Evolutionary conservation across 1,140 invertebrate genomes (phyloP).

Genomic region (Ephestia elutella): DNA sequence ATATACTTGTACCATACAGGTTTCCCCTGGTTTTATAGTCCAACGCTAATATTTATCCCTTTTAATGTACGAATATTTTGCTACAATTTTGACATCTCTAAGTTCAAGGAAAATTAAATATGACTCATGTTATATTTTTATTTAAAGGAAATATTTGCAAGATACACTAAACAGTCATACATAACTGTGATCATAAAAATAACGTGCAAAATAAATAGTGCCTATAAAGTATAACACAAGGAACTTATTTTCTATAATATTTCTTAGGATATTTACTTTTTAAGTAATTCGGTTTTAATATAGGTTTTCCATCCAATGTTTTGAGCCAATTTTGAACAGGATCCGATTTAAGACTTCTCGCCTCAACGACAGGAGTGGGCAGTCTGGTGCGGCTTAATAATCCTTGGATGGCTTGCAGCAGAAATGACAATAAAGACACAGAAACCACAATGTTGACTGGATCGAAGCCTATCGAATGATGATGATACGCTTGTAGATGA

Average conservation of each 20-base stretch:
- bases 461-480: constrained; percentile 70
- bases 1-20: too few species aligned
- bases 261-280: constrained; percentile 36
- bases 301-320: constrained; percentile 31
- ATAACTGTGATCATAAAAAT: too few species aligned
- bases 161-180: too few species aligned
- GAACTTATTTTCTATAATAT: constrained; percentile 15
- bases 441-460: constrained; percentile 71
- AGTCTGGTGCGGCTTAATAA: constrained; percentile 49
- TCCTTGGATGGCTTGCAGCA: constrained; percentile 66
- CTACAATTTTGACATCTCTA: too few species aligned
- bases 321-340: constrained; percentile 37
- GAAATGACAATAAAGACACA: constrained; percentile 64
- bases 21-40: too few species aligned
- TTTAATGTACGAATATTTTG: too few species aligned
- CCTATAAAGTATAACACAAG: not conserved
- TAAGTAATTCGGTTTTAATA: constrained; percentile 24
- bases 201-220: constrained; percentile 26
- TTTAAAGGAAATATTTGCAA: too few species aligned
- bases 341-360: constrained; percentile 31
- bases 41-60: too few species aligned
- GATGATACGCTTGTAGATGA: constrained; percentile 52
- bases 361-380: constrained; percentile 55
- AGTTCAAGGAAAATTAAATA: too few species aligned
- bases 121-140: too few species aligned